Evolutionary conservation across 2,113 vertebrate species (phyloP).

Genomic region (Tetraodon nigroviridis): DNA sequence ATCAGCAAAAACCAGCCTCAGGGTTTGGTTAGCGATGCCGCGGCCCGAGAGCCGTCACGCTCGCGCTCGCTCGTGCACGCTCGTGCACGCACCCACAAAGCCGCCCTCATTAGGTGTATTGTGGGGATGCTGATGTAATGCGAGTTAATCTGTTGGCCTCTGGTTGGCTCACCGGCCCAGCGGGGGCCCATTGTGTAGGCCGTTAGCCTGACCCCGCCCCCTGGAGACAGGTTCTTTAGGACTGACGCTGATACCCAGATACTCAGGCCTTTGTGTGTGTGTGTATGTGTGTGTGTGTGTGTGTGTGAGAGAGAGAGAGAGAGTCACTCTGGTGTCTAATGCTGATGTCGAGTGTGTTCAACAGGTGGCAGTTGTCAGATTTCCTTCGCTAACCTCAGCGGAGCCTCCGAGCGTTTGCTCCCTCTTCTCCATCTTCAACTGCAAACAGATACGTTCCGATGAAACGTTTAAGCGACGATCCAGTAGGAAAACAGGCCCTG

Average conservation of each 20-base stretch:
- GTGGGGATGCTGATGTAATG: constrained; percentile 80
- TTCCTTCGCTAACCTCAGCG: constrained; percentile 18
- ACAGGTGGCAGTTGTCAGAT: too few relatives aligned
- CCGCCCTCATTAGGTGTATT: constrained; percentile 76
- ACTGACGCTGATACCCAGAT: constrained; percentile 71
- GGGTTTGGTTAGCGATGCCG: constrained; percentile 70
- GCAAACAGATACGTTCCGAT: too few relatives aligned
- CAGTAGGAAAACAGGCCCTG: too few relatives aligned
- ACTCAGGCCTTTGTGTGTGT: constrained; percentile 59
- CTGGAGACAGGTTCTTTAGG: constrained; percentile 78
- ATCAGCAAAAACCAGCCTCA: constrained; percentile 64
- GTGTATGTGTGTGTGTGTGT: constrained; percentile 55
- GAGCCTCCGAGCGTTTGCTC: constrained; percentile 70
- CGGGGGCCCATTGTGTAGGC: constrained; percentile 67
- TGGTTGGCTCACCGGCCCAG: constrained; percentile 64
- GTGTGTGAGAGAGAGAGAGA: constrained; percentile 39
- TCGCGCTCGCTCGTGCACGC: constrained; percentile 33
- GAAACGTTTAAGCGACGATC: too few relatives aligned
- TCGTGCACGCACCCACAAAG: constrained; percentile 49
- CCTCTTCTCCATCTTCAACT: not conserved
- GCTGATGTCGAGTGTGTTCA: too few relatives aligned
- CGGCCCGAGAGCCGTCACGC: constrained; percentile 48
- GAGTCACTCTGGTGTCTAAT: constrained; percentile 59
- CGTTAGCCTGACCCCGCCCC: constrained; percentile 69
- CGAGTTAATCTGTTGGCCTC: constrained; percentile 78